These are phyloP conservation scores for Agriotes lineatus DNA, from an alignment of 2,888 invertebrate genomes.

Conservation along the genomic window DNA sequence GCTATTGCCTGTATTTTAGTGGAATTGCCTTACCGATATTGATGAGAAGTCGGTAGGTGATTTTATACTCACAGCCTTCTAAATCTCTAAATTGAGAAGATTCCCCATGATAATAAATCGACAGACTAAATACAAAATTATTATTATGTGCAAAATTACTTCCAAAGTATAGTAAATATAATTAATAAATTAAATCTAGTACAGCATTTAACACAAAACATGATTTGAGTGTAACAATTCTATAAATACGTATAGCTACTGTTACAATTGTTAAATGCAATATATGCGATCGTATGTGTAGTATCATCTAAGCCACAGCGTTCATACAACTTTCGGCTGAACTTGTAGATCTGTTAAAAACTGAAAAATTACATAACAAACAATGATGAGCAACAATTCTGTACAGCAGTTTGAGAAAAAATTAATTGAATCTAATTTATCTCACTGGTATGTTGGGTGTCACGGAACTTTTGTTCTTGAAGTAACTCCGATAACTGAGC, in stretches of 20 bases:
- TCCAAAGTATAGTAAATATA: conserved; percentile 37
- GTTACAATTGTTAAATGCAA: conserved; percentile 27
- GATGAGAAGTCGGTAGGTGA: no score
- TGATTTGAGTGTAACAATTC: conserved; percentile 36
- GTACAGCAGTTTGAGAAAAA: conserved; percentile 36
- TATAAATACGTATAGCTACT: conserved; percentile 34
- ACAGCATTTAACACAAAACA: conserved; percentile 34
- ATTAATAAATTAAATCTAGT: conserved; percentile 38
- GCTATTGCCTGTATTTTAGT: no score
- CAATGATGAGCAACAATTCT: conserved; percentile 37
- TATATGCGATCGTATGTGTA: conserved; percentile 25
- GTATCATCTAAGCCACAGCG: conserved; percentile 43
- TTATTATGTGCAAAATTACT: conserved; percentile 39
- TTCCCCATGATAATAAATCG: no score
- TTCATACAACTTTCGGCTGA: conserved; percentile 36
- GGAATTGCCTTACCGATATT: no score
- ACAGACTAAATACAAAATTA: conserved; percentile 11
- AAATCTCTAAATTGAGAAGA: no score
- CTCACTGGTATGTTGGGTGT: conserved; percentile 50
- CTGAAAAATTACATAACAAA: conserved; percentile 43
- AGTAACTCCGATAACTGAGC: conserved; percentile 62
- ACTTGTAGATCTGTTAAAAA: conserved; percentile 39
- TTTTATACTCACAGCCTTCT: no score
- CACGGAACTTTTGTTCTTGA: conserved; percentile 61
- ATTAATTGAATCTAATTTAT: conserved; percentile 28